Percentiles rank a stretch among this genome's conserved stretches.
Conservation (phyloP, 2,113 vertebrate genomes). For the Xiphophorus couchianus region DNA sequence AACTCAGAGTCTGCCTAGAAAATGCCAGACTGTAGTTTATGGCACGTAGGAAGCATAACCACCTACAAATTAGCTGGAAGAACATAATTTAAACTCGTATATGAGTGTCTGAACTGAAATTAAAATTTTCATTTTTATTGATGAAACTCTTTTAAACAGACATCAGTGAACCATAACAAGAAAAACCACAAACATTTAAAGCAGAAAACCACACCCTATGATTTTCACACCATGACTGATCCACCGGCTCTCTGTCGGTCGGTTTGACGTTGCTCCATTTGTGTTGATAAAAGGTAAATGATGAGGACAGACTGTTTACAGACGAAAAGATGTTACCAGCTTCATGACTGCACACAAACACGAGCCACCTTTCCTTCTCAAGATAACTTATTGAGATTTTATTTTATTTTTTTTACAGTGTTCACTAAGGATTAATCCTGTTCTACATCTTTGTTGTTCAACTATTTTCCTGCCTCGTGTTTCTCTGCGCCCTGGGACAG, state of each 20-base stretch:
- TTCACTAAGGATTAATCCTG: neutral
- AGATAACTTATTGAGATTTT: neutral
- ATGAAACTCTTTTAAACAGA: neutral
- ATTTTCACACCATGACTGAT: neutral
- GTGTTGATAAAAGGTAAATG: neutral
- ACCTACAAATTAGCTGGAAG: neutral
- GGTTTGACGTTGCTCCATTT: neutral
- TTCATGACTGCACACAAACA: neutral
- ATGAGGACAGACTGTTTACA: neutral
- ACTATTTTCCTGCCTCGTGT: conserved; percentile 26
- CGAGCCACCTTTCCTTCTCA: neutral
- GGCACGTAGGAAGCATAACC: neutral
- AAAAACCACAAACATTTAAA: neutral
- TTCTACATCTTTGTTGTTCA: neutral
- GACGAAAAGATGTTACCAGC: neutral
- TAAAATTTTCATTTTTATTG: neutral
- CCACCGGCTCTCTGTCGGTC: too few relatives aligned
- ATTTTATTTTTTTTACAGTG: neutral
- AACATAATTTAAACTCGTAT: neutral
- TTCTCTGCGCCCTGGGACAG: conserved; percentile 46
- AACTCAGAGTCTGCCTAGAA: too few relatives aligned
- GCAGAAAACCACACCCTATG: neutral
- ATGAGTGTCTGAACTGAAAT: neutral
- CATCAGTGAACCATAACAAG: neutral
- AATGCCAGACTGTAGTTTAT: too few relatives aligned